Conservation (phyloP, 2,113 vertebrate species). For the Corythaeola cristata region DNA sequence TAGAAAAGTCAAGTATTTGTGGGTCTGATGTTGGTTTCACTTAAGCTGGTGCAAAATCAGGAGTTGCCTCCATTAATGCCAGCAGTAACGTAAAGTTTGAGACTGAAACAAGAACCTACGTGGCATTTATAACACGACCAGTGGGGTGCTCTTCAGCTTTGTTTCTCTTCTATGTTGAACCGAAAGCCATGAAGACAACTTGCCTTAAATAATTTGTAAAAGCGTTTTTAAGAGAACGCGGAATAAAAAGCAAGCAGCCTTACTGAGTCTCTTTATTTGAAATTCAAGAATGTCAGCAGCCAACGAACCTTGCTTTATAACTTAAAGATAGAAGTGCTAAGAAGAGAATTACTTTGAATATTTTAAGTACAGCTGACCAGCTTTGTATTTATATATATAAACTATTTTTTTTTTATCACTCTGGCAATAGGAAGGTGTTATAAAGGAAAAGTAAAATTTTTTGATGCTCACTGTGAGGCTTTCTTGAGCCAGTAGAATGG, state of each 20-base stretch:
- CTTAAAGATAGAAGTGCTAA: conserved; percentile 9
- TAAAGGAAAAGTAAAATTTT: neutral
- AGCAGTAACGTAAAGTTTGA: neutral
- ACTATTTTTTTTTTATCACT: neutral
- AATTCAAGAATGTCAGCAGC: conserved; percentile 50
- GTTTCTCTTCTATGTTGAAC: neutral
- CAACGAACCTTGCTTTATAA: conserved; percentile 10
- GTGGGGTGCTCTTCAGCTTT: neutral
- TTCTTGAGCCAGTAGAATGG: neutral
- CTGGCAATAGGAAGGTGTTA: neutral
- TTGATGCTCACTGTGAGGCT: neutral
- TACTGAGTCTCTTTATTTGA: neutral
- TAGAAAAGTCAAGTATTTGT: neutral
- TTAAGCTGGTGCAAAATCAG: neutral
- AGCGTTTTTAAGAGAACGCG: neutral
- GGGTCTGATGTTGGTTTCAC: neutral
- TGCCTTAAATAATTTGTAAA: conserved; percentile 22
- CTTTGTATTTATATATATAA: conserved; percentile 1
- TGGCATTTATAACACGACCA: neutral
- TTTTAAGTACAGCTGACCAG: conserved; percentile 51
- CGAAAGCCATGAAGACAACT: neutral
- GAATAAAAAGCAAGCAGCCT: neutral
- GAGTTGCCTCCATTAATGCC: neutral
- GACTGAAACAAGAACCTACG: neutral
- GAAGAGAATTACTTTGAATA: conserved; percentile 43